A percentile compares a stretch with the other conserved stretches of the same genome.
Evolutionary conservation across 2,113 vertebrate species (phyloP).

Genomic region (Alosa alosa): DNA sequence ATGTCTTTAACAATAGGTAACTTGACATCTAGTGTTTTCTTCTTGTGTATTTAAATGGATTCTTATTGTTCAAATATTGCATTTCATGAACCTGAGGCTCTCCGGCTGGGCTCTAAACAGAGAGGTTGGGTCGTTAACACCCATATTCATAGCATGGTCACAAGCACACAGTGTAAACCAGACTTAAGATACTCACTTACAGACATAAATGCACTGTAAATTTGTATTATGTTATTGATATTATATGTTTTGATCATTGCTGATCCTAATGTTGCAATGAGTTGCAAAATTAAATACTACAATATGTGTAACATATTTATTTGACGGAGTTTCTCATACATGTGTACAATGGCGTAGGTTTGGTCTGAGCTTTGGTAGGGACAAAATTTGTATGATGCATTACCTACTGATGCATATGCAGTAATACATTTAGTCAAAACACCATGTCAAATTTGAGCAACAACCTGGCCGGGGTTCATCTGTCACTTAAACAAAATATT

Average conservation of each 20-base stretch:
- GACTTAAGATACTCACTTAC: background rate
- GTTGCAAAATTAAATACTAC: background rate
- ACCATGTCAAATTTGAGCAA: too few species aligned
- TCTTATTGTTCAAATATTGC: conserved; percentile 1
- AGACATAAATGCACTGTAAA: background rate
- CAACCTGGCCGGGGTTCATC: too few species aligned
- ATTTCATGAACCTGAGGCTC: background rate
- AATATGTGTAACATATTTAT: background rate
- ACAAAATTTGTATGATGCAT: too few species aligned
- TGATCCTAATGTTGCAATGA: background rate
- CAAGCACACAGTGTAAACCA: background rate
- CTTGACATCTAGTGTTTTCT: background rate
- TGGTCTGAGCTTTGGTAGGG: too few species aligned
- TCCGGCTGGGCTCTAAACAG: background rate
- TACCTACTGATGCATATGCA: too few species aligned
- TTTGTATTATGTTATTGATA: too few species aligned
- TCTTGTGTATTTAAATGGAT: background rate
- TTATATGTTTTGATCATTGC: background rate
- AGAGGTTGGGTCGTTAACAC: background rate
- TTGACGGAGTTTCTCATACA: background rate
- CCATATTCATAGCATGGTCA: background rate
- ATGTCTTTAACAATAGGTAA: background rate
- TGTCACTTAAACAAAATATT: too few species aligned
- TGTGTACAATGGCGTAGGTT: too few species aligned
- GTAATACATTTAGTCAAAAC: too few species aligned